Evolutionary conservation across 2,888 invertebrate species (phyloP).

Genomic region (Eristalinus sepulchralis): DNA sequence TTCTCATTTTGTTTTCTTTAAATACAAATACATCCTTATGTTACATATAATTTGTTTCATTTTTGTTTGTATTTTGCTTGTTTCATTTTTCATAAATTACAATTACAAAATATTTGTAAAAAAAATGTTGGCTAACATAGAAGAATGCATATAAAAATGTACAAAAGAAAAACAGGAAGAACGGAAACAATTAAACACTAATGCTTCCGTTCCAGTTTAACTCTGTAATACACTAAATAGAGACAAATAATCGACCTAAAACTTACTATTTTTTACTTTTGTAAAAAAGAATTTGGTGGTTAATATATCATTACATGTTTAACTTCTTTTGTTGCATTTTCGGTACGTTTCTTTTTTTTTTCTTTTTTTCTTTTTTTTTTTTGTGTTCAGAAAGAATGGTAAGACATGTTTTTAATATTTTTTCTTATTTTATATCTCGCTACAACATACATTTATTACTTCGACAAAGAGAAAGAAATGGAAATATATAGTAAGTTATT

Average conservation of each 20-base stretch:
- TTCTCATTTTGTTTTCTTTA: slow-evolving; percentile 23
- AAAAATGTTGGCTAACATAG: slow-evolving; percentile 67
- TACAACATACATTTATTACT: slow-evolving; percentile 58
- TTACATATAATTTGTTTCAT: slow-evolving; percentile 60
- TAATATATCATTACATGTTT: slow-evolving; percentile 28
- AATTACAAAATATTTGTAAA: slow-evolving; percentile 70
- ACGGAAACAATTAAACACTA: slow-evolving; percentile 6
- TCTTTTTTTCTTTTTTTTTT: slow-evolving; percentile 12
- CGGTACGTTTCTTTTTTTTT: background rate
- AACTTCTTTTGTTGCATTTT: slow-evolving; percentile 27
- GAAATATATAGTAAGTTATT: slow-evolving; percentile 31
- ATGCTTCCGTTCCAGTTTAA: slow-evolving; percentile 32
- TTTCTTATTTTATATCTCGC: slow-evolving; percentile 50
- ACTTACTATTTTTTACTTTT: slow-evolving; percentile 41
- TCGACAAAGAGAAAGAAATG: slow-evolving; percentile 42
- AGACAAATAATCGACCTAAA: slow-evolving; percentile 50
- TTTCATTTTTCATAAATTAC: slow-evolving; percentile 55
- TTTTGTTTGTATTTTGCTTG: slow-evolving; percentile 31
- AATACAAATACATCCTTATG: slow-evolving; percentile 59
- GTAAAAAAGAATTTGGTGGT: slow-evolving; percentile 48
- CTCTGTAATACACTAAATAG: slow-evolving; percentile 39
- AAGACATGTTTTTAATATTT: slow-evolving; percentile 41
- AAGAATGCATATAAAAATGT: slow-evolving; percentile 65
- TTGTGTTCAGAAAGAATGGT: slow-evolving; percentile 50
- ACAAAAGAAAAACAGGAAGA: slow-evolving; percentile 55